These are phyloP conservation scores for Fabriciana adippe DNA, from an alignment of 2,888 invertebrate species.

Conservation along the genomic window DNA sequence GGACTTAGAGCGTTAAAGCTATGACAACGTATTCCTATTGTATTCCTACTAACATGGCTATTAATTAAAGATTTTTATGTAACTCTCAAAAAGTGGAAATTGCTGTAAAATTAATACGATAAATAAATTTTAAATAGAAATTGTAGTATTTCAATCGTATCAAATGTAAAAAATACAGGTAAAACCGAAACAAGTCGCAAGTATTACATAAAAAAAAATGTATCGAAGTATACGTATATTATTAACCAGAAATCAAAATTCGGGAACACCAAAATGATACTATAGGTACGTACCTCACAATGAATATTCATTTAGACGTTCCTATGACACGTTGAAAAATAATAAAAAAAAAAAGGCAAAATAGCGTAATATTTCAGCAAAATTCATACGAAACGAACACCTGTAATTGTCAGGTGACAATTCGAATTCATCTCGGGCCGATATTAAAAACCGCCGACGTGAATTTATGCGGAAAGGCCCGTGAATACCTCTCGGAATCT, in stretches of 20 bases:
- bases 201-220: too few relatives aligned
- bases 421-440: conserved; percentile 26
- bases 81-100: too few relatives aligned
- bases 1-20: too few relatives aligned
- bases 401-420: conserved; percentile 49
- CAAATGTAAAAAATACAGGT: too few relatives aligned
- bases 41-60: too few relatives aligned
- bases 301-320: conserved; percentile 7
- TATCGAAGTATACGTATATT: too few relatives aligned
- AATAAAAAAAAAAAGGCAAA: conserved; percentile 3
- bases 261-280: conserved; percentile 3
- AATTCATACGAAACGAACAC: conserved; percentile 44
- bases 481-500: conserved; percentile 39
- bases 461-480: conserved; percentile 50
- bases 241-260: background rate
- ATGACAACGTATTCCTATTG: too few relatives aligned
- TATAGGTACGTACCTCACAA: background rate
- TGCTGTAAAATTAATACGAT: too few relatives aligned
- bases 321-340: conserved; percentile 10
- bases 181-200: too few relatives aligned
- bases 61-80: too few relatives aligned
- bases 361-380: conserved; percentile 24
- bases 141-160: too few relatives aligned
- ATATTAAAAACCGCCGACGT: conserved; percentile 60
- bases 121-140: too few relatives aligned